Base-by-base conservation (phyloP, 2,888 invertebrate species). In the Drosophila atripex region DNA sequence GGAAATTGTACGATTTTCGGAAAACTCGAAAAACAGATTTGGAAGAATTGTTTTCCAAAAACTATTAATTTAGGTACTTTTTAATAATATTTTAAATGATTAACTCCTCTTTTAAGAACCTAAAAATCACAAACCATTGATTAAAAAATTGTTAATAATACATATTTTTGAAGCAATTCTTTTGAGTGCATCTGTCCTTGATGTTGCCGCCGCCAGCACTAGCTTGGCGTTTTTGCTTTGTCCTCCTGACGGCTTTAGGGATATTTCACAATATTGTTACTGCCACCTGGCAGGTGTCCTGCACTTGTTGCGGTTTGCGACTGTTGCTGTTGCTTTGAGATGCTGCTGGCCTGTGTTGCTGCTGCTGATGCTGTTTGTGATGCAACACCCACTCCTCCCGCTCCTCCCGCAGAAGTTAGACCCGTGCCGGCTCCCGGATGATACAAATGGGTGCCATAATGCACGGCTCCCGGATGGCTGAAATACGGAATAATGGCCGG, bases 371-470 rank as follows among this genome's bases (percentile, higher is more conserved):
- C 35, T 9, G 32, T 32, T n/a, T n/a, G n/a, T n/a, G n/a, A n/a
- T 55, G 50, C 47, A 57, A 47, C 54, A 49, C 46, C 45, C 7
- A 57, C 53, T 41, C 70, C 16, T 25, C 75, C 41, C 7, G 59
- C 53, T 41, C 70, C 16, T 25, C 75, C 41, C 39, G 75, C 14
- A 46, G 75, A 32, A 14, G 66, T 58, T 25, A 75, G 12, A 9
- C 49, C 61, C n/a, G 53, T 46, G 38, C 45, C 66, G 25, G 80
- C 76, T 16, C 79, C 75, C 53, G 88, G 89, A 75, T 90, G 89
- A 63, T 87, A 88, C 46, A 90, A 73, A 74, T 91, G 90, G 52
- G 89, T 86, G 46, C 90, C 89, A 63, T 90, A 91, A 73, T 89
- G 90, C 63, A 90, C 80, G 35, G 88, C 88, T 45, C 87, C 88